Conservation (phyloP, 2,113 vertebrate genomes). For the Delphinapterus leucas region DNA sequence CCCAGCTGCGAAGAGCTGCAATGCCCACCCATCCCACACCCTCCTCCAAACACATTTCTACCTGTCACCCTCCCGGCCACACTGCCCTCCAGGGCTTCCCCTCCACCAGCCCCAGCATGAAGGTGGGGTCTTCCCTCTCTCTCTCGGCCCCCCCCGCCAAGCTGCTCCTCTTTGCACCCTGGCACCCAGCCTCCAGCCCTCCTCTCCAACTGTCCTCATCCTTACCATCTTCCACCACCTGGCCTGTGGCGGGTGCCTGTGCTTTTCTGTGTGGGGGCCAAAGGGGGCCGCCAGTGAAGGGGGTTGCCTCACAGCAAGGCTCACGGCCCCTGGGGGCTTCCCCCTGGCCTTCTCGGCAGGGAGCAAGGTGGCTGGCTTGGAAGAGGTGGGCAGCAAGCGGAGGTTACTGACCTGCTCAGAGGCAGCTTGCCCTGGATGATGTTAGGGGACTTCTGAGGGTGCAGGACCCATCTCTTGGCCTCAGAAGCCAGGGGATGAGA, state of each 20-base stretch:
- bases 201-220: neutral
- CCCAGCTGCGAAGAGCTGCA: neutral
- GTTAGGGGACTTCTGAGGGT: neutral
- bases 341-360: neutral
- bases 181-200: neutral
- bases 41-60: neutral
- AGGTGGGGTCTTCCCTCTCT: neutral
- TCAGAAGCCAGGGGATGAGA: neutral
- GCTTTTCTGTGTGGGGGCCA: neutral
- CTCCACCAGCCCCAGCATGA: too few relatives aligned
- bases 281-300: neutral
- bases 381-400: neutral
- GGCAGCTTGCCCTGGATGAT: too few relatives aligned
- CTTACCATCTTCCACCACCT: neutral
- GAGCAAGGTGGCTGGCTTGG: neutral
- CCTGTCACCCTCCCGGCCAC: neutral
- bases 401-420: neutral
- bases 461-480: neutral
- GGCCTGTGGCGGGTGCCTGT: neutral
- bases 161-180: too few relatives aligned
- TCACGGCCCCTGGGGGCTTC: neutral
- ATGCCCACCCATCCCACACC: too few relatives aligned
- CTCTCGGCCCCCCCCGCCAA: neutral
- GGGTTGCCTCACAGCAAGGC: too few relatives aligned
- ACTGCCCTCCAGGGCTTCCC: neutral